phyloP scores from a whole-genome alignment of 2,888 invertebrate genomes.

The Maniola hyperantus region DNA sequence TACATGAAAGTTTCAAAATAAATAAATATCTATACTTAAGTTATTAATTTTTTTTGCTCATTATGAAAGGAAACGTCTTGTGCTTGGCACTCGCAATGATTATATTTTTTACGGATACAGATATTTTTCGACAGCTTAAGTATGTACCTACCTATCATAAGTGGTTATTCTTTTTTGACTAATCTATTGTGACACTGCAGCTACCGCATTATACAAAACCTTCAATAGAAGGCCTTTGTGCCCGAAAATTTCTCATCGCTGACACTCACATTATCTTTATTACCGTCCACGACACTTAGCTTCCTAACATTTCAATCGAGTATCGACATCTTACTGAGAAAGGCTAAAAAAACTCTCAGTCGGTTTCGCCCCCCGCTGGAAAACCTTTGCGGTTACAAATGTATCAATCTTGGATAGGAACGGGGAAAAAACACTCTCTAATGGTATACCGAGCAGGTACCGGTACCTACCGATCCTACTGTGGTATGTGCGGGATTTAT shows the following conservation, averaged over 20 bases:
- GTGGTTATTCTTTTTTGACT: too few relatives aligned
- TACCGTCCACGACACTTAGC: conserved; percentile 43
- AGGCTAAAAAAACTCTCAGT: conserved; percentile 51
- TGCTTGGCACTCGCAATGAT: too few relatives aligned
- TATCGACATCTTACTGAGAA: conserved; percentile 66
- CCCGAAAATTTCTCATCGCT: conserved; percentile 15
- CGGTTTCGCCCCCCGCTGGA: conserved; percentile 66
- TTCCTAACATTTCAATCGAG: conserved; percentile 54
- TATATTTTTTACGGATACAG: too few relatives aligned
- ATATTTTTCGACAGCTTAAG: too few relatives aligned
- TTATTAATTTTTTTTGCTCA: too few relatives aligned
- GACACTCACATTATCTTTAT: conserved; percentile 49
- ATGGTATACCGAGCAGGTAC: conserved; percentile 57
- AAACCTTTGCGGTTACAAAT: conserved; percentile 74
- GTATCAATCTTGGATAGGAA: conserved; percentile 66
- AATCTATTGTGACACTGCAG: background rate
- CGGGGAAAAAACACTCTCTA: conserved; percentile 55
- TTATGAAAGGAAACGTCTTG: too few relatives aligned
- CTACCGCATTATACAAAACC: conserved; percentile 8
- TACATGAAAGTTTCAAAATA: too few relatives aligned
- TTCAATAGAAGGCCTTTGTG: conserved; percentile 10
- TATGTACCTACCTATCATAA: too few relatives aligned
- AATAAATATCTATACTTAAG: too few relatives aligned
- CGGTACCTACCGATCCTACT: conserved; percentile 61
- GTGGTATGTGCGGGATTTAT: conserved; percentile 67